Conservation (phyloP, 2,113 vertebrate genomes). For the Labeo catla region DNA sequence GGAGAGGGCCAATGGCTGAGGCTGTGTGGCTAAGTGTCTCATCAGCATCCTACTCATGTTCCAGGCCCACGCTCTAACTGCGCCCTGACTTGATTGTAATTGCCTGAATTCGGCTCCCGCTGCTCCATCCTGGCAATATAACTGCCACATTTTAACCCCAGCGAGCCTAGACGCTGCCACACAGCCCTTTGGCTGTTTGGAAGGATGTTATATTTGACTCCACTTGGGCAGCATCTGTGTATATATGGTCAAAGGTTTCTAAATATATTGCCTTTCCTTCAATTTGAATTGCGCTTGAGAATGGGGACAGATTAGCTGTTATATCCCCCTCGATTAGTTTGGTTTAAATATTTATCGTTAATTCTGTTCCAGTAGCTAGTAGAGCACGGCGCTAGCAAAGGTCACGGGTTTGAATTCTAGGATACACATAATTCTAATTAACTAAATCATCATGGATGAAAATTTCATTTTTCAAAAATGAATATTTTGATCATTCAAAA, state of each 20-base stretch:
- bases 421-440: neutral
- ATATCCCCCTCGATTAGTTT: neutral
- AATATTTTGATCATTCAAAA: neutral
- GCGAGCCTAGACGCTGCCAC: slow-evolving; percentile 68
- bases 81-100: slow-evolving; percentile 99
- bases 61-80: slow-evolving; percentile 95
- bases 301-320: neutral
- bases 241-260: slow-evolving; percentile 27
- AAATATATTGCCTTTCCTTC: slow-evolving; percentile 27
- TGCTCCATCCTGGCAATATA: slow-evolving; percentile 99
- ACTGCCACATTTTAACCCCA: slow-evolving; percentile 86
- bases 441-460: neutral
- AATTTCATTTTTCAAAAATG: no score
- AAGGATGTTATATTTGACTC: slow-evolving; percentile 56
- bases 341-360: slow-evolving; percentile 2
- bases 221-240: slow-evolving; percentile 53
- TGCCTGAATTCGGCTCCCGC: slow-evolving; percentile 99
- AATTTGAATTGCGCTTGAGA: neutral
- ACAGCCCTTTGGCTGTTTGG: slow-evolving; percentile 51
- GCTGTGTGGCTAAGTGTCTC: slow-evolving; percentile 98
- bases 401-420: neutral
- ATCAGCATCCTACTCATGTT: slow-evolving; percentile 99
- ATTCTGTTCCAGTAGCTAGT: neutral
- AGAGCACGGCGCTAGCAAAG: neutral
- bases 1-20: slow-evolving; percentile 84